phyloP scores from a whole-genome alignment of 2,113 vertebrate genomes.

The Dicerorhinus sumatrensis region DNA sequence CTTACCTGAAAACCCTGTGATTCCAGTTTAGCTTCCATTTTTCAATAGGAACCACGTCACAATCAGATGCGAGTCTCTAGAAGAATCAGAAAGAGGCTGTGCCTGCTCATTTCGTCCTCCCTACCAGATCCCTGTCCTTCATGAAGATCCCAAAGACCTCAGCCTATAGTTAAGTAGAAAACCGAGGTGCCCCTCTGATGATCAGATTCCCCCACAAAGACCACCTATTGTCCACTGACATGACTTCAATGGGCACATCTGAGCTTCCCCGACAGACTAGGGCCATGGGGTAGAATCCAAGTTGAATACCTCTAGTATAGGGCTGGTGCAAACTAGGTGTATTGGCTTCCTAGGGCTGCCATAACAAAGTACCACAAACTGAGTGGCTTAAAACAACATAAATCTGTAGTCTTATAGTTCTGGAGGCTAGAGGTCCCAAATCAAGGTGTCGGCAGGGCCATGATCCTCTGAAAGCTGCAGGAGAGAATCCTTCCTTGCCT shows the following conservation, averaged over 20 bases:
- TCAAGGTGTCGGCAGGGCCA: not conserved
- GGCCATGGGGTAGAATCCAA: not conserved
- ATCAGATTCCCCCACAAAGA: not conserved
- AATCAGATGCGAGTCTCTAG: not conserved
- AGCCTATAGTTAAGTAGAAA: not conserved
- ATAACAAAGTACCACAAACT: not conserved
- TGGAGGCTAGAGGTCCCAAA: not conserved
- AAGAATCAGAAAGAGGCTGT: not conserved
- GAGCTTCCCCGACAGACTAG: not conserved
- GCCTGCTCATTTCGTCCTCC: not conserved
- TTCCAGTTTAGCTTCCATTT: not conserved
- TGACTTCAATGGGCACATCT: not conserved
- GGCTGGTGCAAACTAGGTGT: rapidly evolving
- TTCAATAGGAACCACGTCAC: not conserved
- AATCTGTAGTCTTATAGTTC: not conserved
- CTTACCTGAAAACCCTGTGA: not conserved
- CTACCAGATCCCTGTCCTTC: not conserved
- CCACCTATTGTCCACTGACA: rapidly evolving
- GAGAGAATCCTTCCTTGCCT: not conserved
- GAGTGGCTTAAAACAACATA: not conserved
- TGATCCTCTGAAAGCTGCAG: not conserved
- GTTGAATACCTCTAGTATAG: not conserved
- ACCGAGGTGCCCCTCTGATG: rapidly evolving
- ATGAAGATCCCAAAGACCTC: not conserved
- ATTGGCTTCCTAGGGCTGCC: not conserved